phyloP scores from a whole-genome alignment of 2,888 invertebrate species.

The Corbicula japonica region DNA sequence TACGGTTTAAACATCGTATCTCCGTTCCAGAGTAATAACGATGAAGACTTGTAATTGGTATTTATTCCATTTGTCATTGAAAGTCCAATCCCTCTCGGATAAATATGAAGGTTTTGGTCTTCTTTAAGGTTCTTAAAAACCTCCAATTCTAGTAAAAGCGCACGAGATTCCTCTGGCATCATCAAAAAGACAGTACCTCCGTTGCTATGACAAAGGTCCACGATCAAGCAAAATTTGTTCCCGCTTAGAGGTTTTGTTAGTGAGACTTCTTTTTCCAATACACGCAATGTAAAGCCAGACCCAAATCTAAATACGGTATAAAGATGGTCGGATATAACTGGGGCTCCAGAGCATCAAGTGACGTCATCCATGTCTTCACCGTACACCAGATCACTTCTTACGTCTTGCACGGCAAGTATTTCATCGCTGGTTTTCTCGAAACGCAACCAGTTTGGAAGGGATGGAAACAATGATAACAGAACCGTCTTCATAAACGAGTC shows the following conservation, averaged over 20 bases:
- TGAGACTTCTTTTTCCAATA: conserved; percentile 37
- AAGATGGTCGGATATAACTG: conserved; percentile 41
- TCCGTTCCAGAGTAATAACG: conserved; percentile 52
- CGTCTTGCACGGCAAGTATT: conserved; percentile 37
- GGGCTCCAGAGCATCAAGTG: conserved; percentile 48
- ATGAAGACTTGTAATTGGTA: conserved; percentile 12
- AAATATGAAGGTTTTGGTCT: conserved; percentile 15
- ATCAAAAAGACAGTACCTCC: conserved; percentile 54
- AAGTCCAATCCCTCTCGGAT: conserved; percentile 52
- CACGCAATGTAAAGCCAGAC: conserved; percentile 31
- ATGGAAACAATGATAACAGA: conserved; percentile 13
- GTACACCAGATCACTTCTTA: conserved; percentile 51
- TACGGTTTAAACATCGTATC: conserved; percentile 39
- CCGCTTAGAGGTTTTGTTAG: conserved; percentile 34
- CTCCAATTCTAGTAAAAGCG: conserved; percentile 22
- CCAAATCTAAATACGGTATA: conserved; percentile 54
- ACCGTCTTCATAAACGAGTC: conserved; percentile 45
- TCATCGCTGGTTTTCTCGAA: conserved; percentile 15
- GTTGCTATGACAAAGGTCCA: conserved; percentile 48
- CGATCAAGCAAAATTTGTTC: conserved; percentile 53
- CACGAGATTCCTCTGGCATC: conserved; percentile 48
- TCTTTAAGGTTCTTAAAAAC: conserved; percentile 36
- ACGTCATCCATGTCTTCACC: conserved; percentile 36
- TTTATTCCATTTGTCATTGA: conserved; percentile 42
- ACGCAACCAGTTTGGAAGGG: conserved; percentile 44